A percentile compares a stretch with the other conserved stretches of the same genome.
Conservation (phyloP, 2,888 invertebrate species). For the Cheiracanthium punctorium region DNA sequence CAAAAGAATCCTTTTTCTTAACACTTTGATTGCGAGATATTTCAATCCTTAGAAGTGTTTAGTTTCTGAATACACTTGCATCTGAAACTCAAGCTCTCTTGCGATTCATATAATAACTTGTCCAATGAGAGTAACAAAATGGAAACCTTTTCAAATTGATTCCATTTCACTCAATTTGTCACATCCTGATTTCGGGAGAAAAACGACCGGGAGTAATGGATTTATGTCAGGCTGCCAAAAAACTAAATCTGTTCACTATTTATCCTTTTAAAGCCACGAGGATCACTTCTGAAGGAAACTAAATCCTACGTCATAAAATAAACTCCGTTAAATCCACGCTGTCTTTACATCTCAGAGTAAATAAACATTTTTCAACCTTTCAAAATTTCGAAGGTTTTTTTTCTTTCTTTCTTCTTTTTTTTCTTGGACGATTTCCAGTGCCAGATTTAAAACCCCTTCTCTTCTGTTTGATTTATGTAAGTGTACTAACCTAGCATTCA, state of each 20-base stretch:
- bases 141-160: no score
- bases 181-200: no score
- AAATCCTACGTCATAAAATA: constrained; percentile 1
- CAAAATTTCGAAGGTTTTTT: background rate
- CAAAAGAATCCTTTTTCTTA: no score
- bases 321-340: background rate
- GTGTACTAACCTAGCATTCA: background rate
- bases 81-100: no score
- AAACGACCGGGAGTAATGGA: no score
- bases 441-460: background rate
- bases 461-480: background rate
- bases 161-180: no score
- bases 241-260: background rate
- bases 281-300: background rate
- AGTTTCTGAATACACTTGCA: no score
- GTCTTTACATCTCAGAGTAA: background rate
- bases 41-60: no score
- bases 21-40: no score
- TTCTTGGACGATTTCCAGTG: background rate
- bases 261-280: background rate
- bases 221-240: background rate
- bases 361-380: background rate
- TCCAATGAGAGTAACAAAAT: no score
- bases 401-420: background rate
- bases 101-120: no score